Conservation (phyloP, 2,888 invertebrate genomes). For the Netelia inedita region DNA sequence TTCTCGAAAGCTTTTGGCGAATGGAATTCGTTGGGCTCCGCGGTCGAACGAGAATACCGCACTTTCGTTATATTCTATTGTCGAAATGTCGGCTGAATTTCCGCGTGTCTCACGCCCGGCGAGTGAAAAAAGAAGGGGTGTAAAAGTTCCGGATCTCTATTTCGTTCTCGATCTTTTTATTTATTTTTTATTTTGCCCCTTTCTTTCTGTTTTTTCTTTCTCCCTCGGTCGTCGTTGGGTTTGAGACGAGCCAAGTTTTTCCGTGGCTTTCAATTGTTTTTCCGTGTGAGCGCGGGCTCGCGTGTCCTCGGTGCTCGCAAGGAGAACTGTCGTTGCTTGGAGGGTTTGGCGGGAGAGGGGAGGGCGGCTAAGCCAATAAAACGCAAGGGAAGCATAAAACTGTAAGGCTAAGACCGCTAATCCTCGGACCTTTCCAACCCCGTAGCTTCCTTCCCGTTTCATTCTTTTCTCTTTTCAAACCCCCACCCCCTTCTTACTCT, state of each 20-base stretch:
- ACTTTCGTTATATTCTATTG: constrained; percentile 73
- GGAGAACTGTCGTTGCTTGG: constrained; percentile 27
- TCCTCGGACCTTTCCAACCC: constrained; percentile 69
- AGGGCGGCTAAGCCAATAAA: constrained; percentile 76
- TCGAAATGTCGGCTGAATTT: constrained; percentile 72
- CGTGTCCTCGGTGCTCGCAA: constrained; percentile 39
- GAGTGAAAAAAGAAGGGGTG: constrained; percentile 63
- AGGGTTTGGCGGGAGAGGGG: background rate
- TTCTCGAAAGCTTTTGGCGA: constrained; percentile 15
- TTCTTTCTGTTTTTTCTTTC: constrained; percentile 15
- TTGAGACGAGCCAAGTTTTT: constrained; percentile 78
- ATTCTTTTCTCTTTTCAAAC: constrained; percentile 38
- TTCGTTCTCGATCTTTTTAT: constrained; percentile 31
- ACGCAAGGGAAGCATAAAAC: constrained; percentile 75
- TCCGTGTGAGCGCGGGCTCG: constrained; percentile 60
- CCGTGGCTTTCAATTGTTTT: constrained; percentile 78
- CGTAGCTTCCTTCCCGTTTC: constrained; percentile 61
- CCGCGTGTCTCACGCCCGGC: constrained; percentile 45
- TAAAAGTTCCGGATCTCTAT: constrained; percentile 70
- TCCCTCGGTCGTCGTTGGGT: constrained; percentile 61
- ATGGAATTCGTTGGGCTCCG: background rate
- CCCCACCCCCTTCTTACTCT: background rate
- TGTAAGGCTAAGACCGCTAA: constrained; percentile 73
- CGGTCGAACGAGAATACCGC: constrained; percentile 50
- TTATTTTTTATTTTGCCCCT: background rate